Percentiles rank a stretch among this genome's conserved stretches.
Evolutionary conservation across 1,140 invertebrate genomes (phyloP).

Genomic region (Drosophila eugracilis): DNA sequence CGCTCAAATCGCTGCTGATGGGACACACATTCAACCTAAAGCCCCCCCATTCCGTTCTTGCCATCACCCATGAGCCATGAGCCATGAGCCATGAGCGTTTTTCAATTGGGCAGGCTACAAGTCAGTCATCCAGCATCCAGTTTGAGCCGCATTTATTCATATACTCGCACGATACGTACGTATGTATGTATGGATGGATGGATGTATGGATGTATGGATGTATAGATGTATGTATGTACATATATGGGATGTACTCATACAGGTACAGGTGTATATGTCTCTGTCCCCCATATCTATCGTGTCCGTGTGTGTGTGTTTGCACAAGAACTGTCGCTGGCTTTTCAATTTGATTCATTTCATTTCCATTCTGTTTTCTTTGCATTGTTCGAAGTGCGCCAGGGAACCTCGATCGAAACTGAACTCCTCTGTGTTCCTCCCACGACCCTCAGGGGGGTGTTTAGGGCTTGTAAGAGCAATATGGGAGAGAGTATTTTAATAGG

Average conservation of each 20-base stretch:
- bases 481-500: neutral
- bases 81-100: constrained; percentile 12
- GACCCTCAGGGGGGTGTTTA: no score
- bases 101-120: constrained; percentile 59
- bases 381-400: constrained; percentile 38
- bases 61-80: no score
- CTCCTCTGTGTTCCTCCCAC: no score
- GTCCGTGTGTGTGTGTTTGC: constrained; percentile 44
- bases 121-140: constrained; percentile 66
- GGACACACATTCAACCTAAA: constrained; percentile 49
- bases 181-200: no score
- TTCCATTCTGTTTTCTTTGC: constrained; percentile 58
- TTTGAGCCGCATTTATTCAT: constrained; percentile 61
- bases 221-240: neutral
- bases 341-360: constrained; percentile 78
- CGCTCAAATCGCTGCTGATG: constrained; percentile 67
- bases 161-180: constrained; percentile 1
- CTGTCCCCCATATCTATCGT: neutral
- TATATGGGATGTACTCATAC: no score
- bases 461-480: no score
- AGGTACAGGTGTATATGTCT: neutral
- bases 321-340: constrained; percentile 68
- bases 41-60: constrained; percentile 8
- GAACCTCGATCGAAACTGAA: constrained; percentile 23
- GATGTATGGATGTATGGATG: no score